Evolutionary conservation across 2,888 invertebrate species (phyloP).

Genomic region (Celastrina argiolus): DNA sequence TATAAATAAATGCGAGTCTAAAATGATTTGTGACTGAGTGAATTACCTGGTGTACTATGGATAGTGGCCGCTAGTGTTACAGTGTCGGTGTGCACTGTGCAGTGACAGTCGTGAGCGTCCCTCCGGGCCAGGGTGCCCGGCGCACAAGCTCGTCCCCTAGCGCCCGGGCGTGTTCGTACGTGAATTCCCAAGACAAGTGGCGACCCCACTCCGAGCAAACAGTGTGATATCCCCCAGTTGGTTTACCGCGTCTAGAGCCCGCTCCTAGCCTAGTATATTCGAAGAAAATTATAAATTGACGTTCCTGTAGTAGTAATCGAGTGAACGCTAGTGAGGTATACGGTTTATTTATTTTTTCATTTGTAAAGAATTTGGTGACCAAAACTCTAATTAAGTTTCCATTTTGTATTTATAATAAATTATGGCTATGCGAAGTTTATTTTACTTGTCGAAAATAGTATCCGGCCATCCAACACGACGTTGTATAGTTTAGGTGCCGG

Average conservation of each 20-base stretch:
- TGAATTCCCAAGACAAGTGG: neutral
- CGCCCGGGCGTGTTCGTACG: neutral
- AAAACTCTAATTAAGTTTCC: constrained; percentile 57
- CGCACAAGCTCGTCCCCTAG: neutral
- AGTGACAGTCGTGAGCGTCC: neutral
- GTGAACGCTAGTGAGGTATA: constrained; percentile 22
- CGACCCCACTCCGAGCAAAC: neutral
- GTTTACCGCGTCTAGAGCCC: neutral
- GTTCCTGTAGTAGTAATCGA: constrained; percentile 45
- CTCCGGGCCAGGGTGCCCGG: neutral
- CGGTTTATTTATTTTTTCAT: constrained; percentile 33
- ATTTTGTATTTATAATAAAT: constrained; percentile 64
- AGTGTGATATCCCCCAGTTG: constrained; percentile 13
- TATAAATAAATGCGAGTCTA: neutral
- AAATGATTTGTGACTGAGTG: neutral
- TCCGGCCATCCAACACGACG: constrained; percentile 25
- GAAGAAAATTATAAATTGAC: constrained; percentile 23
- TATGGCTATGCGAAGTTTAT: constrained; percentile 73
- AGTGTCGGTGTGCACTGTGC: constrained; percentile 25
- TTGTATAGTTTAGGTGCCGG: constrained; percentile 60
- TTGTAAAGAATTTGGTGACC: constrained; percentile 54
- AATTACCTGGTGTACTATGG: constrained; percentile 21
- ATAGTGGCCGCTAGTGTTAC: constrained; percentile 29
- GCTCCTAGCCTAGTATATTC: neutral
- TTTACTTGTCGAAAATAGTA: constrained; percentile 51